phyloP scores from a whole-genome alignment of 2,888 invertebrate species.

The Dryocosmus kuriphilus region DNA sequence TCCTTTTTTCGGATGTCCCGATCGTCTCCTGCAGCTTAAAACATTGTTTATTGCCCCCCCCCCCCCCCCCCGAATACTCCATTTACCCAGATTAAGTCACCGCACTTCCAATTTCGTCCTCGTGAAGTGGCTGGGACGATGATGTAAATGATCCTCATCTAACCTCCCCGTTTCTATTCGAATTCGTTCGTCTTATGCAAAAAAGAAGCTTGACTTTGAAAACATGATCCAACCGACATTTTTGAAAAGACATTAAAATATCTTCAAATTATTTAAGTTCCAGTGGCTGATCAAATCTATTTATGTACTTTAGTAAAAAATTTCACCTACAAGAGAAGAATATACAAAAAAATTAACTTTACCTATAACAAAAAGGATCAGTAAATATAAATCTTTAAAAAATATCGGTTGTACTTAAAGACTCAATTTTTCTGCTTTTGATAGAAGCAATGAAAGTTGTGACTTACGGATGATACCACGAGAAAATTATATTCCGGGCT shows the following conservation, averaged over 20 bases:
- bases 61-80: slow-evolving; percentile 23
- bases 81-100: slow-evolving; percentile 20
- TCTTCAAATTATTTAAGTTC: not conserved
- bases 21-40: slow-evolving; percentile 48
- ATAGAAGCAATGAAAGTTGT: not conserved
- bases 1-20: slow-evolving; percentile 9
- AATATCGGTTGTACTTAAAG: slow-evolving; percentile 33
- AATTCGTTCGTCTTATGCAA: slow-evolving; percentile 13
- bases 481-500: slow-evolving; percentile 31
- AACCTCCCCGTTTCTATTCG: slow-evolving; percentile 43
- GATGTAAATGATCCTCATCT: slow-evolving; percentile 44
- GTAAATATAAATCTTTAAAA: slow-evolving; percentile 2
- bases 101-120: slow-evolving; percentile 26
- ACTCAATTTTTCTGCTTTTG: not conserved
- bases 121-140: slow-evolving; percentile 48
- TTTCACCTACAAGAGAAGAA: not conserved
- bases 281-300: not conserved
- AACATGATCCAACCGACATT: slow-evolving; percentile 20
- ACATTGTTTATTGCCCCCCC: slow-evolving; percentile 3
- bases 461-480: slow-evolving; percentile 39
- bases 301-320: not conserved
- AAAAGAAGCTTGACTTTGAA: slow-evolving; percentile 20
- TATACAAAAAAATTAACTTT: not conserved
- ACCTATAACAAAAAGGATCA: not conserved
- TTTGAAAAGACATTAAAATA: not conserved